A percentile compares a stretch with the other conserved stretches of the same genome.
Conservation (phyloP, 2,113 vertebrate species). For the Microcebus tavaratra region DNA sequence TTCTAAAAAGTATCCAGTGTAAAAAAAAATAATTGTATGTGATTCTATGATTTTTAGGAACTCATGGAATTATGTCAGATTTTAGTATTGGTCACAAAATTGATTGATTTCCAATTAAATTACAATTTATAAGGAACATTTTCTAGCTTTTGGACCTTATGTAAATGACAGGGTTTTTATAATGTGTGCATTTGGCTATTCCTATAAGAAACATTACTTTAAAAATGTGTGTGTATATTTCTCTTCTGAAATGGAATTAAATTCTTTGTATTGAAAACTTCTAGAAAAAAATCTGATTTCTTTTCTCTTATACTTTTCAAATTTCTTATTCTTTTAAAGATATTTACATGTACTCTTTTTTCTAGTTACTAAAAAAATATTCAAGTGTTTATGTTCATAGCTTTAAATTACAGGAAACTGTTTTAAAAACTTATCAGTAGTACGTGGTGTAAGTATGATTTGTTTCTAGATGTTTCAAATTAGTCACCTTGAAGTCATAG, state of each 20-base stretch:
- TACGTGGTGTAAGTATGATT: constrained; percentile 82
- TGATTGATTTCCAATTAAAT: not conserved
- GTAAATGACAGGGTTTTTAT: not conserved
- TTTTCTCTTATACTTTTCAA: constrained; percentile 35
- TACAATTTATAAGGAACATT: constrained; percentile 30
- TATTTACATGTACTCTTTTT: constrained; percentile 50
- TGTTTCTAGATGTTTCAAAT: constrained; percentile 86
- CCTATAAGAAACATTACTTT: not conserved
- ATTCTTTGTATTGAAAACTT: not conserved
- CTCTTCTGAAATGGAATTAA: constrained; percentile 41
- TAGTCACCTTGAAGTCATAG: constrained; percentile 87
- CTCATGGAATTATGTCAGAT: not conserved
- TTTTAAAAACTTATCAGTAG: constrained; percentile 80
- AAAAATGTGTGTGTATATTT: not conserved
- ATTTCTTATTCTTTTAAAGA: constrained; percentile 15
- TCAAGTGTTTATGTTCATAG: constrained; percentile 77
- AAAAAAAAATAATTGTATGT: not conserved
- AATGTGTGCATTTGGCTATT: not conserved
- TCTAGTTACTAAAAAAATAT: constrained; percentile 57
- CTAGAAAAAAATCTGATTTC: not conserved
- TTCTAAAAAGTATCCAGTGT: not conserved
- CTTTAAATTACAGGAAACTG: constrained; percentile 88
- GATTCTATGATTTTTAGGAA: constrained; percentile 31
- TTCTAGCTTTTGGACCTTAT: constrained; percentile 2
- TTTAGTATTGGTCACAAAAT: constrained; percentile 32